Percentiles rank a stretch among this genome's conserved stretches.
Conservation (phyloP, 2,113 vertebrate genomes). For the Oryzias melastigma region DNA sequence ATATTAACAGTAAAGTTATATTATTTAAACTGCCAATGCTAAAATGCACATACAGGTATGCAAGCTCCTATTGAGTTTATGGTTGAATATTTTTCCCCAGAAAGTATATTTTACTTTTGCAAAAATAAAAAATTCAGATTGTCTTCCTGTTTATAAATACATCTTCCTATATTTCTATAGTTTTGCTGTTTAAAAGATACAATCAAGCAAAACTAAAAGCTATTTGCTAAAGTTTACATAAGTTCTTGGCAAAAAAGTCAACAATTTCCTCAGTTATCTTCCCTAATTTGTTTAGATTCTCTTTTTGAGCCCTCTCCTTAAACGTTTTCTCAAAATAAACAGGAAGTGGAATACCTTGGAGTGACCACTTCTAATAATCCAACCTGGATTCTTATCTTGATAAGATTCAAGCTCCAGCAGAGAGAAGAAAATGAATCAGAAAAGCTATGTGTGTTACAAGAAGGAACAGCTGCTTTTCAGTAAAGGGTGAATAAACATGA, state of each 20-base stretch:
- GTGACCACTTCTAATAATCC: conserved; percentile 11
- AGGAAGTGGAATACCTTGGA: conserved; percentile 39
- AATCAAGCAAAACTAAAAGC: background rate
- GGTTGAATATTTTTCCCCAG: no score
- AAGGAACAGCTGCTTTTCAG: conserved; percentile 5
- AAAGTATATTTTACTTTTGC: conserved; percentile 18
- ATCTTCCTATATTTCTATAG: conserved; percentile 27
- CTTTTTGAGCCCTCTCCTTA: background rate
- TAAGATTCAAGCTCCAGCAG: conserved; percentile 15
- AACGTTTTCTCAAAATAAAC: conserved; percentile 15
- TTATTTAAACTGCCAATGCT: no score
- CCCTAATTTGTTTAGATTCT: background rate
- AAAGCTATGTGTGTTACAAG: conserved; percentile 15
- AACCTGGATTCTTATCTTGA: conserved; percentile 13
- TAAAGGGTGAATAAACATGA: conserved; percentile 59
- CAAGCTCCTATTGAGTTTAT: no score
- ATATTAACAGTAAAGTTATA: no score
- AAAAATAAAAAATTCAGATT: conserved; percentile 18
- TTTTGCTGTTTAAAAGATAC: background rate
- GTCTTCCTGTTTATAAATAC: background rate
- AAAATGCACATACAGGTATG: no score
- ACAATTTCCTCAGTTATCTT: background rate
- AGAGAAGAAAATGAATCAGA: conserved; percentile 28
- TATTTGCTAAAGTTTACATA: conserved; percentile 18
- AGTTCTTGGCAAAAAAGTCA: conserved; percentile 18